phyloP scores from a whole-genome alignment of 64 coral and sea anemone genomes.

The Catalaphyllia jardinei region DNA sequence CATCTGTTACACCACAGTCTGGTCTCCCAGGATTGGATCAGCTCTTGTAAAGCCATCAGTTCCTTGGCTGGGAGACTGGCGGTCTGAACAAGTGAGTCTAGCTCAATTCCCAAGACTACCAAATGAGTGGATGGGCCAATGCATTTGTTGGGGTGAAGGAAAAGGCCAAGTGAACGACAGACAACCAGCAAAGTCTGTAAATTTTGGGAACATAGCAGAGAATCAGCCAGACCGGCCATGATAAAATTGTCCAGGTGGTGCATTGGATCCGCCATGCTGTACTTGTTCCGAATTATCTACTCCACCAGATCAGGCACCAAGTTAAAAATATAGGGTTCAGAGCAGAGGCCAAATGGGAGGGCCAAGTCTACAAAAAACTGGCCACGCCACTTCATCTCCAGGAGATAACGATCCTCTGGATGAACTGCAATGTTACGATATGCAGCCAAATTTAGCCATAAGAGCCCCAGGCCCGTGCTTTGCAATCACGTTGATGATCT shows the following conservation, averaged over 20 bases:
- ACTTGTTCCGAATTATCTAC: not conserved
- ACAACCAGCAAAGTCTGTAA: no score
- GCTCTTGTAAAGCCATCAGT: no score
- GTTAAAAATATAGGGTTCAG: no score
- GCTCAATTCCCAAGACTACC: conserved; percentile 36
- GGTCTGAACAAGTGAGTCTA: conserved; percentile 1
- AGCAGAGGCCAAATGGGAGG: no score
- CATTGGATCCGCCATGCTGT: not conserved
- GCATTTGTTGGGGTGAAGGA: no score
- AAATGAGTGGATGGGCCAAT: not conserved
- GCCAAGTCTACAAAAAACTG: no score
- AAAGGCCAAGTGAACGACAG: no score
- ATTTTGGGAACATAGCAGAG: not conserved
- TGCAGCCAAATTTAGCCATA: not conserved
- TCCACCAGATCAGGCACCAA: no score
- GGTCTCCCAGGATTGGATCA: no score
- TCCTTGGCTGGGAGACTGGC: conserved; percentile 1
- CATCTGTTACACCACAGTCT: no score
- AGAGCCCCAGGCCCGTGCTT: not conserved
- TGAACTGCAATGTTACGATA: conserved; percentile 1
- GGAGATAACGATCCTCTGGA: not conserved
- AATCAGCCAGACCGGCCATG: conserved; percentile 1
- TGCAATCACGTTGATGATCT: not conserved
- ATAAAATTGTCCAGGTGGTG: conserved; percentile 47
- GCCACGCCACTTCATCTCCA: no score